These are phyloP conservation scores for Rotaria sp. DNA, from an alignment of 2,888 invertebrate species.

Conservation along the genomic window DNA sequence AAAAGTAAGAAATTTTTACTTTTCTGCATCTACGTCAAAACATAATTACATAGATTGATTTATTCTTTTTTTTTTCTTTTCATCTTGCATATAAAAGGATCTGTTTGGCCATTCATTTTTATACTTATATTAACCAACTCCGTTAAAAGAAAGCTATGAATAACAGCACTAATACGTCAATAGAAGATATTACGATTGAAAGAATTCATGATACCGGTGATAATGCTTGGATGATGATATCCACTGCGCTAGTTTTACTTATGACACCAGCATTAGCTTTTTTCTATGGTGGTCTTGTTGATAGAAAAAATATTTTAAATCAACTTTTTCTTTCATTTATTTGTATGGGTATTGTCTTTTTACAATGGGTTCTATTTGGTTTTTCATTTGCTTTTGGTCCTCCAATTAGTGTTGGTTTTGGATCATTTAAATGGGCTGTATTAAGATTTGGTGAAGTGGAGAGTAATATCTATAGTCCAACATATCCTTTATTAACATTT, in stretches of 20 bases:
- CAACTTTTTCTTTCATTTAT: background rate
- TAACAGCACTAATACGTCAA: background rate
- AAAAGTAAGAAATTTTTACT: too few species aligned
- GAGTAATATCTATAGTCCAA: background rate
- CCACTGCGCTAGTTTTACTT: background rate
- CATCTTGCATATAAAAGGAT: too few species aligned
- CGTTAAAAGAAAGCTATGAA: background rate
- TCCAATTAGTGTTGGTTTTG: background rate
- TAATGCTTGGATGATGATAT: constrained; percentile 18
- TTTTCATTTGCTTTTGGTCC: constrained; percentile 8
- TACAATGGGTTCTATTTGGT: constrained; percentile 6
- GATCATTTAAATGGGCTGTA: background rate
- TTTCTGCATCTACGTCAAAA: too few species aligned
- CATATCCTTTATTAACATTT: constrained; percentile 9
- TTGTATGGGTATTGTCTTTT: background rate
- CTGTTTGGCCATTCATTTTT: too few species aligned
- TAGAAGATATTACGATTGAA: background rate
- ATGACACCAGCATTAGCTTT: background rate
- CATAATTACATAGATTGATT: too few species aligned
- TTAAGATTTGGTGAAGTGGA: background rate
- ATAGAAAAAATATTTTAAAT: constrained; percentile 1
- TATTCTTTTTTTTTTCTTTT: too few species aligned
- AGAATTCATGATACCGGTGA: background rate
- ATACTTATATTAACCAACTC: too few species aligned
- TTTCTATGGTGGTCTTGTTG: background rate